Conservation (phyloP, 1,140 invertebrate genomes). For the Bombus cullumanus region DNA sequence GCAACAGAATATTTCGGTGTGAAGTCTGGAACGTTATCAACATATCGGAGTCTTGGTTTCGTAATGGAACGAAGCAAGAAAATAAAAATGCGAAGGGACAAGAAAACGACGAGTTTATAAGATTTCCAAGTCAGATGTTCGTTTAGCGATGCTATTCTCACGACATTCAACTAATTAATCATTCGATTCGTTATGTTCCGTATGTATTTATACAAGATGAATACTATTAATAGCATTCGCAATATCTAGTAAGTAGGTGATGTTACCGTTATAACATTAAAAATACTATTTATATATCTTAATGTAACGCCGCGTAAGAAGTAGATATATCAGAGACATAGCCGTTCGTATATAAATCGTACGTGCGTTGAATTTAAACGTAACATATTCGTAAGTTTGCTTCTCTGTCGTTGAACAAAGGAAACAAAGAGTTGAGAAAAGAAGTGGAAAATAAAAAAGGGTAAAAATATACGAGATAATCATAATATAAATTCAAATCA, state of each 20-base stretch:
- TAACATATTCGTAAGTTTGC: slow-evolving; percentile 53
- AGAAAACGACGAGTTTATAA: neutral
- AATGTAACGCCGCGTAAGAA: slow-evolving; percentile 73
- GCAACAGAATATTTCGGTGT: neutral
- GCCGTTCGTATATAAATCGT: slow-evolving; percentile 58
- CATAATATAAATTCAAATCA: neutral
- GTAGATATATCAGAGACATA: slow-evolving; percentile 69
- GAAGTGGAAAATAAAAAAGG: neutral
- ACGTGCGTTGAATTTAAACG: slow-evolving; percentile 68
- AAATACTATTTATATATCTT: slow-evolving; percentile 82
- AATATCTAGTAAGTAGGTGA: slow-evolving; percentile 74
- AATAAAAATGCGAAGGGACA: neutral
- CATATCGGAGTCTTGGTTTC: slow-evolving; percentile 40
- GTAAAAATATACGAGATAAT: neutral
- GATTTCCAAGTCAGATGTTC: slow-evolving; percentile 22
- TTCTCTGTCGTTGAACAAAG: slow-evolving; percentile 37
- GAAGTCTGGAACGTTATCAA: slow-evolving; percentile 15
- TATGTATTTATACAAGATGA: slow-evolving; percentile 66
- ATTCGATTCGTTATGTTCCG: slow-evolving; percentile 55
- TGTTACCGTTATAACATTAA: slow-evolving; percentile 81
- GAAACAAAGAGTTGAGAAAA: neutral
- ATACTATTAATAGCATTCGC: slow-evolving; percentile 65
- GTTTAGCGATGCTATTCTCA: slow-evolving; percentile 35
- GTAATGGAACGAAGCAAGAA: neutral
- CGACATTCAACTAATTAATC: slow-evolving; percentile 44